Conservation (phyloP, 2,888 invertebrate species). For the Euzetes globulus region DNA sequence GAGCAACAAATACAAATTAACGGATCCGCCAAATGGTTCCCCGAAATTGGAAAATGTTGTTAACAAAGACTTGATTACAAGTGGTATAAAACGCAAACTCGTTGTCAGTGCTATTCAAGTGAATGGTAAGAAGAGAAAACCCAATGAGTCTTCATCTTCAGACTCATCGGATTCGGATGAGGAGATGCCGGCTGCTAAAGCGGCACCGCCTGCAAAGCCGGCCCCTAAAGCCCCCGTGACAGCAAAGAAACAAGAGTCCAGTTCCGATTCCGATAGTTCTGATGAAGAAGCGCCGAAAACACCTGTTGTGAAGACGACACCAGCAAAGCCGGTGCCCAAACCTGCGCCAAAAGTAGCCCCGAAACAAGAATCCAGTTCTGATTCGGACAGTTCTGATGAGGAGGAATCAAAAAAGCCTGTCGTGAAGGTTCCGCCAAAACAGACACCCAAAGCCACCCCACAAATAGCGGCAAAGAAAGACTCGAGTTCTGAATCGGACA, state of each 20-base stretch:
- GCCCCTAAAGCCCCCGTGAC: too few species aligned
- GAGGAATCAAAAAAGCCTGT: neutral
- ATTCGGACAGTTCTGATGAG: constrained; percentile 37
- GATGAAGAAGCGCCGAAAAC: neutral
- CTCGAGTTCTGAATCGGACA: too few species aligned
- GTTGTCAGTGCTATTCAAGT: neutral
- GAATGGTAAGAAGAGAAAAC: neutral
- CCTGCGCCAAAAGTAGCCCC: constrained; percentile 22
- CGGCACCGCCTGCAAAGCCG: too few species aligned
- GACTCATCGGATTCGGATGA: neutral
- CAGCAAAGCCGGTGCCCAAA: neutral
- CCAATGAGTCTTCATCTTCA: neutral
- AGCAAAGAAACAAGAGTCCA: neutral
- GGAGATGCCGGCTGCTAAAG: neutral
- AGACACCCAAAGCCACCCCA: neutral
- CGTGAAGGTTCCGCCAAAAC: too few species aligned
- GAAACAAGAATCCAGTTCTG: constrained; percentile 41
- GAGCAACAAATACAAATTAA: neutral
- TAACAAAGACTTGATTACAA: neutral
- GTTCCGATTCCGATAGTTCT: neutral
- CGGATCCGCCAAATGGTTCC: constrained; percentile 1
- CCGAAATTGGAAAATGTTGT: neutral
- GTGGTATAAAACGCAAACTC: neutral
- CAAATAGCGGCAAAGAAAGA: too few species aligned
- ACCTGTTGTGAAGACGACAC: neutral